Conservation (phyloP, 2,797 vertebrate genomes). For the Microhierax caerulescens region DNA sequence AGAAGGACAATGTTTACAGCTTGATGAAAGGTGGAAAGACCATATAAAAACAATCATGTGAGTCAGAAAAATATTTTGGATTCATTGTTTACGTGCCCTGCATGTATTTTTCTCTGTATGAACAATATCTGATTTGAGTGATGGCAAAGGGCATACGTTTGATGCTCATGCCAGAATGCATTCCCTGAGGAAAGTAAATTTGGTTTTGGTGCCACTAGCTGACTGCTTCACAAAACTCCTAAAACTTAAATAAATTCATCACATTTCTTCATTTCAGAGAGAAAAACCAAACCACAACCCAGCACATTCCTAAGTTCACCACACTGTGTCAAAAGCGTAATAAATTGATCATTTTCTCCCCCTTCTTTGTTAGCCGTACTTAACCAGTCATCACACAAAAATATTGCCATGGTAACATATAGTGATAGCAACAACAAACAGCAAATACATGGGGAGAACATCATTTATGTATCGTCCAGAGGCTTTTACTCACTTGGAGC, state of each 20-base stretch:
- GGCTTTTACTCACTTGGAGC: neutral
- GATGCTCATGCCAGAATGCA: neutral
- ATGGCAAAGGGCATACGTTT: neutral
- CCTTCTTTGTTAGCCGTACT: neutral
- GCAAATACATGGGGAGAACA: neutral
- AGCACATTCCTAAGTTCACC: neutral
- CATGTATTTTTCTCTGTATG: neutral
- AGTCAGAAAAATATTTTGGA: neutral
- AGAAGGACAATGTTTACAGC: neutral
- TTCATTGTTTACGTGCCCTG: neutral
- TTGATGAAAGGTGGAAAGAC: neutral
- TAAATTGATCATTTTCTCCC: neutral
- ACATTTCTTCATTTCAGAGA: neutral
- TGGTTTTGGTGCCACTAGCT: neutral
- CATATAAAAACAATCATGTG: neutral
- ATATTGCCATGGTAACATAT: constrained; percentile 30
- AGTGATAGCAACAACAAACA: constrained; percentile 11
- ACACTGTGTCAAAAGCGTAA: neutral
- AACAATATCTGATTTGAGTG: neutral
- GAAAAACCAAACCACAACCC: neutral
- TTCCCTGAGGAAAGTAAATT: neutral
- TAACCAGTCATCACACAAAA: constrained; percentile 15
- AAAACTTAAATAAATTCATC: neutral
- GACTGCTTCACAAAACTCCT: neutral
- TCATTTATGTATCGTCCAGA: neutral